Conservation (phyloP, 1,140 invertebrate species). For the Lamellibrachia luymesi region DNA sequence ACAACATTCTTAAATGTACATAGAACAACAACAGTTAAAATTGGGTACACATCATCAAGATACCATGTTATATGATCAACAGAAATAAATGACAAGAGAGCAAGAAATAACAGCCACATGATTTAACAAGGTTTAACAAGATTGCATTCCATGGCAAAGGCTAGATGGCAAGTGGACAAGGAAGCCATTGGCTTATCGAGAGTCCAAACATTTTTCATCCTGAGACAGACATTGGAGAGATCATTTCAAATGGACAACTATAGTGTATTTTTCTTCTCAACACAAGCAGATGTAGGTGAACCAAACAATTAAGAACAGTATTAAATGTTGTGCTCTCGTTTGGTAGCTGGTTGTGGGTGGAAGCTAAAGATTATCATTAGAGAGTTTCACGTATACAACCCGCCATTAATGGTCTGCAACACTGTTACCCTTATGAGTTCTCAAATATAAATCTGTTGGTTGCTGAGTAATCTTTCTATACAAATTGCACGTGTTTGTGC, state of each 20-base stretch:
- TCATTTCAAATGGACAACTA: neutral
- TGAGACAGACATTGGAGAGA: neutral
- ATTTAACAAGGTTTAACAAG: neutral
- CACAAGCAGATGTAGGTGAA: neutral
- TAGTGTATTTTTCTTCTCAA: neutral
- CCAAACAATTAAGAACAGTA: neutral
- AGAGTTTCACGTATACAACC: neutral
- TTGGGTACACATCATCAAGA: neutral
- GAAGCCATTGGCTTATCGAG: no score
- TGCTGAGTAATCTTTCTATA: neutral
- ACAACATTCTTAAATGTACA: no score
- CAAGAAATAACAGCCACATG: neutral
- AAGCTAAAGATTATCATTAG: neutral
- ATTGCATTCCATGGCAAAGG: neutral
- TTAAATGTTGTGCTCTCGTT: neutral
- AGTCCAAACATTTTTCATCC: no score
- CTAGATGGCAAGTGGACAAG: no score
- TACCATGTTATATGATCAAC: neutral
- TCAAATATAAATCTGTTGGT: neutral
- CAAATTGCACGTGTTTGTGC: neutral
- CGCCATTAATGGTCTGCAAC: neutral
- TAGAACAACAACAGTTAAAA: no score
- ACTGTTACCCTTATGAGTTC: neutral
- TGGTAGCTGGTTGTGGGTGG: neutral
- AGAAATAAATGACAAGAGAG: neutral